Percentiles rank a stretch among this genome's conserved stretches.
Conservation (phyloP, 2,888 invertebrate genomes). For the Amphipyra tragopoginis region DNA sequence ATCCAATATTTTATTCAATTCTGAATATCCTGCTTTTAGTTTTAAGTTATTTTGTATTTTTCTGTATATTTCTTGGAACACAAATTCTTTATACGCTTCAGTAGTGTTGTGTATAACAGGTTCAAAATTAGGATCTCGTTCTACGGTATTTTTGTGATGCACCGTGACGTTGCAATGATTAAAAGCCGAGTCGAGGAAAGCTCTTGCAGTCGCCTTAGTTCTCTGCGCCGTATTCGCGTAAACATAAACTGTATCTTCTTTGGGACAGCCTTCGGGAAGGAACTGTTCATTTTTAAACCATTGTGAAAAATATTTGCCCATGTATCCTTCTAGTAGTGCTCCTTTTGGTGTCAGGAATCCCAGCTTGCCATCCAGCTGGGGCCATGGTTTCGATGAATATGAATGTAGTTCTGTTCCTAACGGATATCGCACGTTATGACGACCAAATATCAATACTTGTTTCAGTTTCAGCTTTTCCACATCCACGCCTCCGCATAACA, state of each 20-base stretch:
- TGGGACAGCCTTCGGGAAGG: slow-evolving; percentile 38
- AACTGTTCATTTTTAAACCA: slow-evolving; percentile 46
- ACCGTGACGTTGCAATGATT: slow-evolving; percentile 26
- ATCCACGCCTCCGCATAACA: slow-evolving; percentile 11
- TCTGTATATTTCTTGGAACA: slow-evolving; percentile 21
- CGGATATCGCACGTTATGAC: slow-evolving; percentile 47
- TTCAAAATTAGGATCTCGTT: slow-evolving; percentile 33
- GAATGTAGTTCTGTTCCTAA: slow-evolving; percentile 3
- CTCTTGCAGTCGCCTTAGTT: slow-evolving; percentile 37
- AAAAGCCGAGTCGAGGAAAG: slow-evolving; percentile 31
- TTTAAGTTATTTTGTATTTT: slow-evolving; percentile 25
- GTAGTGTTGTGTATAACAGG: slow-evolving; percentile 35
- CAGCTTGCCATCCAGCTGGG: background rate
- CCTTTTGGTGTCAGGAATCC: slow-evolving; percentile 45
- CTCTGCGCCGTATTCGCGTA: slow-evolving; percentile 24
- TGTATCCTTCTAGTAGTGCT: slow-evolving; percentile 34
- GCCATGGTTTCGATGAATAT: slow-evolving; percentile 42
- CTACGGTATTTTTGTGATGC: slow-evolving; percentile 22
- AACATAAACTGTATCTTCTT: slow-evolving; percentile 33
- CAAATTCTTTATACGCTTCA: slow-evolving; percentile 25
- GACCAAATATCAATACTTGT: slow-evolving; percentile 49
- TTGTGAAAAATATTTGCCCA: slow-evolving; percentile 48
- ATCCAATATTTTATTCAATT: slow-evolving; percentile 45
- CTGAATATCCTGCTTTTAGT: slow-evolving; percentile 11
- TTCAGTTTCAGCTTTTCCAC: slow-evolving; percentile 30